Base-by-base conservation (phyloP, 2,888 invertebrate species). In the Aleiodes testaceus region DNA sequence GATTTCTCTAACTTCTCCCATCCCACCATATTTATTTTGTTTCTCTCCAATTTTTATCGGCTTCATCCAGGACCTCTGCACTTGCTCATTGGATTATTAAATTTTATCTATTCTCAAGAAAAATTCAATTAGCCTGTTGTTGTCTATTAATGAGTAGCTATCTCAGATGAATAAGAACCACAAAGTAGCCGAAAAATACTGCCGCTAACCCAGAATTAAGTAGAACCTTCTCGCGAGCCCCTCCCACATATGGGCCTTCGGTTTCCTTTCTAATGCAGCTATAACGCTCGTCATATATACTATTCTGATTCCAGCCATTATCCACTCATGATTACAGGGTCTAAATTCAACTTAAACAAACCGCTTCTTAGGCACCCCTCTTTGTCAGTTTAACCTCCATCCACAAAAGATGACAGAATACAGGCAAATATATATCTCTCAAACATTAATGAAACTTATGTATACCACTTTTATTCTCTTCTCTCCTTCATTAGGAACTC, bases 331-430 rank as follows among this genome's bases (percentile, higher is more conserved):
- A 85, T 85, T 85, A 85, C 80, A 81, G 85, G 85, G 80, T 80
- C 85, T 84, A 85, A 85, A 83, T 81, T 81, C 81, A 79, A 80
- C 79, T 85, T 84, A 85, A 85, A 85, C 84, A 85, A 85, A 85
- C 85, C 84, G 82, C 84, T 84, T 81, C 78, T 81, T 82, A 78
- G 80, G 36, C 59, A 70, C 55, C 55, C 59, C 59, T 59, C 55
- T 52, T 81, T 80, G 81, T 84, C 82, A 83, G 84, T 85, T 85
- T 83, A 84, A 81, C 80, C 80, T 81, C 82, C 44, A 9, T 44
- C 61, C 66, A 36, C 55, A 61, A 68, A 44, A 52, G 68, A 64
- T 66, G 72, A 66, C 59, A 66, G 52, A 69, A n/a, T 50, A 47
- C 71, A 55, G 59, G 53, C 49, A 18, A 36, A 65, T 42, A 49